Base-by-base conservation (phyloP, 2,113 vertebrate genomes). In the Jacana jacana region DNA sequence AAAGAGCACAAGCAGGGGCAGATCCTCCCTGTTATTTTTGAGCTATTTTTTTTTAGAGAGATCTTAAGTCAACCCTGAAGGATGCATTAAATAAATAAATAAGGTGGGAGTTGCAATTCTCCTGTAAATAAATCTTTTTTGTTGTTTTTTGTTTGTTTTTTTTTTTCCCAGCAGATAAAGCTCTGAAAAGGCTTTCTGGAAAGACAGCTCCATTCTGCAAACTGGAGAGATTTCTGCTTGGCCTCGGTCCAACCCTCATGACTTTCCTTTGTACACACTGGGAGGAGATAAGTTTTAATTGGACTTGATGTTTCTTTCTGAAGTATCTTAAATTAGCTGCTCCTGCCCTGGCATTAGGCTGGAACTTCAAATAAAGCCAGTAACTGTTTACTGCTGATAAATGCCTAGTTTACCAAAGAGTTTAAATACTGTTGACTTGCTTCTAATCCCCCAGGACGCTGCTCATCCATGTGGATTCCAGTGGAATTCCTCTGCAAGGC, bases 371-470 rank as follows among this genome's bases (percentile, higher is more conserved):
- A 92, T 95, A 81, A 88, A 88, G 54, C 25, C 80, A 68, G 82
- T 86, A 61, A 92, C 63, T 89, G 72, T 95, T 96, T 89, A 77
- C 85, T 92, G 91, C 55, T 89, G 91, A 85, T 96, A 93, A 96
- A 96, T 87, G 83, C 65, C 73, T 82, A 5, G 71, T 94, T 95
- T 97, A 94, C 91, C 46, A 55, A 85, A 91, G 92, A 80, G 57
- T 92, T 91, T 91, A 96, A 90, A 95, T 93, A 77, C 80, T 94
- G 92, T 94, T 96, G 95, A 88, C 86, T 95, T 84, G 60, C 46
- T 86, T 76, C 64, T 96, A 90, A 95, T 93, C 90, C 90, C 63
- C 55, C 40, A 76, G 33, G 90, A 68, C 19, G 81, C 52, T 52
- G 23, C 46, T 94, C 71, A 48, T 93, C 95, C 76, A 1, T 68